Conservation (phyloP, 1,140 invertebrate genomes). For the Drosophila navojoa region DNA sequence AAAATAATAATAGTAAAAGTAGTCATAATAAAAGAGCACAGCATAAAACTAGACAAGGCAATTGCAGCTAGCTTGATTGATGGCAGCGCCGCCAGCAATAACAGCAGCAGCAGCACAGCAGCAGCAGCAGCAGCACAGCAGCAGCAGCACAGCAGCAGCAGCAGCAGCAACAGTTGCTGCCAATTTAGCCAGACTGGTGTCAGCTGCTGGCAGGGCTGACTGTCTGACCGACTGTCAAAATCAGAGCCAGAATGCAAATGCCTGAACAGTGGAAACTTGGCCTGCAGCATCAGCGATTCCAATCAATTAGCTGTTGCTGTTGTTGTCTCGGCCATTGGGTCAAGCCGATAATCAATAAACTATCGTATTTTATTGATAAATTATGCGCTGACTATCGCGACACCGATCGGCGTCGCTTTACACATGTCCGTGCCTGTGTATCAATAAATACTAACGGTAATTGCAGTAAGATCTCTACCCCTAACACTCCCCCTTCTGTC, state of each 20-base stretch:
- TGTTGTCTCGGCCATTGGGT: conserved; percentile 55
- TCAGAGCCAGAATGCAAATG: conserved; percentile 30
- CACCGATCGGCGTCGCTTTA: conserved; percentile 73
- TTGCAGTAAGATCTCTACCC: conserved; percentile 18
- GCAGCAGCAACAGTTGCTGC: conserved; percentile 30
- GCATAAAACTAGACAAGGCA: conserved; percentile 45
- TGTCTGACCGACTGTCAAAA: conserved; percentile 27
- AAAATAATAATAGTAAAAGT: conserved; percentile 35
- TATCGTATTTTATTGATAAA: conserved; percentile 73
- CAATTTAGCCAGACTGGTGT: conserved; percentile 27
- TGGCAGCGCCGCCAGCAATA: conserved; percentile 43
- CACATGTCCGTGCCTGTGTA: conserved; percentile 66
- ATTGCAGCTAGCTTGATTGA: conserved; percentile 60
- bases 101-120: conserved; percentile 2
- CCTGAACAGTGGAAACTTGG: neutral
- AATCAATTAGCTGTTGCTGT: conserved; percentile 56
- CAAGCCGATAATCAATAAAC: conserved; percentile 54
- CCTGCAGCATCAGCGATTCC: conserved; percentile 43
- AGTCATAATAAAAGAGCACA: conserved; percentile 58
- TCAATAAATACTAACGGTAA: conserved; percentile 76
- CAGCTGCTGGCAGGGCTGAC: conserved; percentile 14
- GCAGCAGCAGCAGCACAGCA: conserved; percentile 18
- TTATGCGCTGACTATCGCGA: conserved; percentile 66
- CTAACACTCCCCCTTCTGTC: neutral
- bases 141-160: neutral